Base-by-base conservation (phyloP, 2,113 vertebrate species). In the Chaetodon trifascialis region DNA sequence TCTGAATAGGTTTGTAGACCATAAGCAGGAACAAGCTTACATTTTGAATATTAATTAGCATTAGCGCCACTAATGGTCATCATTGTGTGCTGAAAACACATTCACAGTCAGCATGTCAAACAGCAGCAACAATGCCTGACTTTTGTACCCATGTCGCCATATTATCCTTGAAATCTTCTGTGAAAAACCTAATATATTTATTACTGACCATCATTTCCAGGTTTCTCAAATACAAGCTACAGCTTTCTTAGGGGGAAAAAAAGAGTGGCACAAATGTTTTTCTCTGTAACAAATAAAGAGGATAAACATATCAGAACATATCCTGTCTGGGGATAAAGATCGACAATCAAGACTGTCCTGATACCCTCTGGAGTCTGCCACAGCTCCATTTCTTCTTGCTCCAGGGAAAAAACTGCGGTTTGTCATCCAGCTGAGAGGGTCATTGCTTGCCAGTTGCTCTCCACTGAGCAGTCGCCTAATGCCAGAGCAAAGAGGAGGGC, bases 401-500 rank as follows among this genome's bases (percentile, higher is more conserved):
- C 74, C 74, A 51, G 84, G 84, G 79, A 54, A 80, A 83, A 88
- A 91, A 82, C 80, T 68, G 83, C 83, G 87, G 85, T 65, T 78
- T 92, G 86, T 91, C 88, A 91, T 91, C 89, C 86, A 86, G 84
- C 89, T 91, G 92, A 92, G 89, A 91, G 90, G 91, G 89, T 91
- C 90, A 86, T 88, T 88, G 91, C 87, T 91, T 86, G 87, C 89
- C 86, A 85, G 89, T 93, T 87, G 88, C 90, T 93, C 90, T 89
- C 91, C 80, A 88, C 88, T 91, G 93, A 93, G 86, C 85, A 92
- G 88, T 84, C 74, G 44, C 84, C 86, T 92, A 89, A 87, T 90
- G 91, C 90, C 87, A 86, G 89, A 89, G 90, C 86, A 86, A 91
- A 91, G 86, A 91, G 82, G 88, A 90, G 88, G 92, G 91, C 82